Conservation (phyloP, 2,113 vertebrate genomes). For the Oncorhynchus nerka region DNA sequence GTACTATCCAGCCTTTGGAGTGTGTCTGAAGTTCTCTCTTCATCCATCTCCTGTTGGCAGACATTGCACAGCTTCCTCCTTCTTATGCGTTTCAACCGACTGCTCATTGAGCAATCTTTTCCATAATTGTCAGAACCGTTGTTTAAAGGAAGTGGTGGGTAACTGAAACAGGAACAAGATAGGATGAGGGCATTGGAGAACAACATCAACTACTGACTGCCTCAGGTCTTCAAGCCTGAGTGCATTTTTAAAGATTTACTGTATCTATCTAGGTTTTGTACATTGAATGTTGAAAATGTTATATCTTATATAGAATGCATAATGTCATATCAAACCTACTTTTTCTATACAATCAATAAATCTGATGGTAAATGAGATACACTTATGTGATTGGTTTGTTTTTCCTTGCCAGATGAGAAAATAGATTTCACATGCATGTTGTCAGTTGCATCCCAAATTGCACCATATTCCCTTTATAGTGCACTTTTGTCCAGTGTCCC, state of each 20-base stretch:
- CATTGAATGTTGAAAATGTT: slow-evolving; percentile 82
- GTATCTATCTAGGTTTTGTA: slow-evolving; percentile 72
- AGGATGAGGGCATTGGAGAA: slow-evolving; percentile 24
- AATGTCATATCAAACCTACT: slow-evolving; percentile 81
- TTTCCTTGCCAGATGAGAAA: neutral
- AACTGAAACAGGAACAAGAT: neutral
- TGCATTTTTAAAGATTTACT: slow-evolving; percentile 73
- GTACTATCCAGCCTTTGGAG: neutral
- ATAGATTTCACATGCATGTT: neutral
- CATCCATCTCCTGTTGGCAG: neutral
- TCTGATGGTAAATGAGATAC: slow-evolving; percentile 63
- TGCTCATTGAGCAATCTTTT: neutral
- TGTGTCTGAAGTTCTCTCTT: neutral
- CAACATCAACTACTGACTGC: slow-evolving; percentile 42
- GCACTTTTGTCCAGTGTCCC: too few relatives aligned
- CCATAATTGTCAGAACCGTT: neutral
- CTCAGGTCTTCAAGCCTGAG: slow-evolving; percentile 58
- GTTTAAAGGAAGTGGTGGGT: neutral
- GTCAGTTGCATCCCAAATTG: too few relatives aligned
- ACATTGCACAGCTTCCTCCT: neutral
- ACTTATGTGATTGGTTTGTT: neutral
- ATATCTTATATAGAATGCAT: slow-evolving; percentile 85
- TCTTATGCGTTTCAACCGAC: neutral
- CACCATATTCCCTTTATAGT: too few relatives aligned
- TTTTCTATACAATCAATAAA: slow-evolving; percentile 85